Evolutionary conservation across 2,797 vertebrate genomes (phyloP).

Genomic region (Sphenopsis melanotis): DNA sequence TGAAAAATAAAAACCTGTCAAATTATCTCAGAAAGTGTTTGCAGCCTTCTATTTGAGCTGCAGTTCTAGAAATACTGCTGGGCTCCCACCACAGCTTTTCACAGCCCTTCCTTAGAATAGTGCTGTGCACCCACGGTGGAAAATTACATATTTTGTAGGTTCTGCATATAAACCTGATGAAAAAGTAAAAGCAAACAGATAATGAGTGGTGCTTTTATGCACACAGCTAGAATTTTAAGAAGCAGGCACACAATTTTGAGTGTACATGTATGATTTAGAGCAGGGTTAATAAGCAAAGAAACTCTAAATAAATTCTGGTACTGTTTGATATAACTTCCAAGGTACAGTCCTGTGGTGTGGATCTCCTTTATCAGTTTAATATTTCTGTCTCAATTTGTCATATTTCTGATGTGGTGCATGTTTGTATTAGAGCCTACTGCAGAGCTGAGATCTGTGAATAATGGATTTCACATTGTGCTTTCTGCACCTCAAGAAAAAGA

Average conservation of each 20-base stretch:
- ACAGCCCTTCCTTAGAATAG: background rate
- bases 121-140: background rate
- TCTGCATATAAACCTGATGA: background rate
- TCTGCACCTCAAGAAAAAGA: background rate
- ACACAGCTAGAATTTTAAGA: background rate
- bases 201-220: background rate
- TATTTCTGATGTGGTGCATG: background rate
- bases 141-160: background rate
- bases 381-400: background rate
- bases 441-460: background rate
- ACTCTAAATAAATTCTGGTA: background rate
- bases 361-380: background rate
- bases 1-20: background rate
- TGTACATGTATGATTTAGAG: rapidly evolving
- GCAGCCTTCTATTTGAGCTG: background rate
- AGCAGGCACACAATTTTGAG: background rate
- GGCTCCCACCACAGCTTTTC: background rate
- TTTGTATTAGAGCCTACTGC: background rate
- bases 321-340: background rate
- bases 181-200: background rate
- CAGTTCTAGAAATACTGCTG: background rate
- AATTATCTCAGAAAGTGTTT: background rate
- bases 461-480: background rate
- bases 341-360: background rate
- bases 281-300: background rate